Evolutionary conservation across 2,888 invertebrate species (phyloP).

Genomic region (Eurytoma adleriae): DNA sequence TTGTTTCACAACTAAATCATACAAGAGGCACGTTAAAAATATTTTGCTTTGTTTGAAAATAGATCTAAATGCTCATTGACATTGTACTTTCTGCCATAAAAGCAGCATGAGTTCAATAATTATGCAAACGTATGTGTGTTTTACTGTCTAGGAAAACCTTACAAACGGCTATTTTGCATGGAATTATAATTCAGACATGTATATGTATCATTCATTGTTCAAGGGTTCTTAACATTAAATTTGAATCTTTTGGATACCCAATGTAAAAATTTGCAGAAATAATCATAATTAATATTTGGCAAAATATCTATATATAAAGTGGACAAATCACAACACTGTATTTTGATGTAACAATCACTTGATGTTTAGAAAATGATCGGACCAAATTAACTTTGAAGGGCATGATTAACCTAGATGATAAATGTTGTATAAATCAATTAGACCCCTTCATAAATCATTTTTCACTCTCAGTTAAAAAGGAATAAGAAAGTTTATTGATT

Average conservation of each 20-base stretch:
- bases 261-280: no score
- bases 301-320: no score
- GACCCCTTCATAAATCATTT: constrained; percentile 1
- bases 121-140: constrained; percentile 52
- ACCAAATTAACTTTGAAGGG: neutral
- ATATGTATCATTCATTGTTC: constrained; percentile 53
- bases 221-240: constrained; percentile 38
- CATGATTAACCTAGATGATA: neutral
- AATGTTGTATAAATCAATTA: constrained; percentile 14
- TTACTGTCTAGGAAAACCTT: constrained; percentile 48
- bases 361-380: neutral
- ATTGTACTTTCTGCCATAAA: constrained; percentile 50
- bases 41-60: constrained; percentile 52
- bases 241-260: neutral
- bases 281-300: no score
- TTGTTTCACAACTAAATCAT: constrained; percentile 29
- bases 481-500: constrained; percentile 34
- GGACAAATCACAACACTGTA: neutral
- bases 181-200: constrained; percentile 48
- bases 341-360: constrained; percentile 7
- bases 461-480: constrained; percentile 1
- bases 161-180: constrained; percentile 57
- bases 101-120: constrained; percentile 57
- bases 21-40: constrained; percentile 52
- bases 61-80: constrained; percentile 50